A percentile compares a stretch with the other conserved stretches of the same genome.
Conservation (phyloP, 2,888 invertebrate species). For the Eupelmus urozonus region DNA sequence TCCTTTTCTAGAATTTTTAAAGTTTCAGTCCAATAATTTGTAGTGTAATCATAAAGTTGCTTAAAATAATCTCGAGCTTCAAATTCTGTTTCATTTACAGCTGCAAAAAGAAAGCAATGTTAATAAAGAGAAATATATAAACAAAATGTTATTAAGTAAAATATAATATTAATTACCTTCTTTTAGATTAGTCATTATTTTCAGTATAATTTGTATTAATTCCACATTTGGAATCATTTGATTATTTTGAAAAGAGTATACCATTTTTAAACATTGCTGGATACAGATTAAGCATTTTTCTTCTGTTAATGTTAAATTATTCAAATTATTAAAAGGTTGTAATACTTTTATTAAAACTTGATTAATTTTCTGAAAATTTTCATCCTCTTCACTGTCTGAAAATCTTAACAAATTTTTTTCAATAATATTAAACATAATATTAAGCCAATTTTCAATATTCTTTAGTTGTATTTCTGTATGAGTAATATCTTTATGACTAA, state of each 20-base stretch:
- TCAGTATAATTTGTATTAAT: conserved; percentile 61
- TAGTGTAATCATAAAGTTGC: conserved; percentile 65
- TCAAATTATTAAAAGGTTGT: conserved; percentile 63
- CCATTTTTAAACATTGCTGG: conserved; percentile 67
- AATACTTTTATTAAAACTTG: conserved; percentile 65
- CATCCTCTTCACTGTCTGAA: conserved; percentile 39
- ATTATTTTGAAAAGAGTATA: conserved; percentile 66
- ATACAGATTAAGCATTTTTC: conserved; percentile 66
- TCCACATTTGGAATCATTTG: conserved; percentile 58
- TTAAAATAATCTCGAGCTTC: conserved; percentile 61
- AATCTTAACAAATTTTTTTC: conserved; percentile 60
- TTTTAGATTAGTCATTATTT: conserved; percentile 65
- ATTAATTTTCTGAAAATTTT: conserved; percentile 62
- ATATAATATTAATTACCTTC: conserved; percentile 61
- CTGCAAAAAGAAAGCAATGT: conserved; percentile 22
- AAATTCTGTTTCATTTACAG: conserved; percentile 52
- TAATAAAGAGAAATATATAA: background rate
- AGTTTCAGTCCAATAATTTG: conserved; percentile 68
- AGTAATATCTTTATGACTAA: conserved; percentile 58
- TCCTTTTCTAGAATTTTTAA: conserved; percentile 59
- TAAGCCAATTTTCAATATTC: conserved; percentile 68
- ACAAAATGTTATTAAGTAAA: conserved; percentile 29
- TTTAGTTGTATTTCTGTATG: conserved; percentile 61
- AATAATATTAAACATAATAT: conserved; percentile 63
- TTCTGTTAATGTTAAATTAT: conserved; percentile 66